Percentiles rank a stretch among this genome's conserved stretches.
phyloP scores from a whole-genome alignment of 2,113 vertebrate species.

The Bubo bubo region DNA sequence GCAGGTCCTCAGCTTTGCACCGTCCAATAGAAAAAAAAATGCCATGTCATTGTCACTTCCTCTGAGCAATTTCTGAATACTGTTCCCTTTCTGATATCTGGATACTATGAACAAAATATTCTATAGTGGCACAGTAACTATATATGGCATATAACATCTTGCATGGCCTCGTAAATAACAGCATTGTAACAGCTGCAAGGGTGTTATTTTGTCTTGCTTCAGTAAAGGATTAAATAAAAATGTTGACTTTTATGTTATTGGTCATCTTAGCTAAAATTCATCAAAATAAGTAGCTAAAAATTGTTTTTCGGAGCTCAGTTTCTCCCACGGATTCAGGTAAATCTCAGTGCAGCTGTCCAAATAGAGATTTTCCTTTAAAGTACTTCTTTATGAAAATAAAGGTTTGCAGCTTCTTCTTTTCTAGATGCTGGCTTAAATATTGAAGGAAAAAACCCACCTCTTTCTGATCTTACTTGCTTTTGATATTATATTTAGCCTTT shows the following conservation, averaged over 20 bases:
- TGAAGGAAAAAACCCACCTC: fast-evolving
- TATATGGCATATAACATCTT: neutral
- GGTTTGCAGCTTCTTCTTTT: neutral
- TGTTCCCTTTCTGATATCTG: neutral
- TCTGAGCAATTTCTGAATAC: neutral
- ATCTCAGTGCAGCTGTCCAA: neutral
- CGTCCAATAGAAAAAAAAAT: neutral
- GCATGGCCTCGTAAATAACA: fast-evolving
- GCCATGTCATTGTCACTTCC: neutral
- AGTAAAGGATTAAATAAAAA: neutral
- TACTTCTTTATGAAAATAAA: neutral
- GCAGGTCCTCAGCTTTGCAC: neutral
- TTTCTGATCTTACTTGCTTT: neutral
- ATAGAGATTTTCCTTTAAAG: neutral
- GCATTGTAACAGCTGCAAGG: neutral
- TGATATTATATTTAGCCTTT: neutral
- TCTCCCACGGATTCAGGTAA: neutral
- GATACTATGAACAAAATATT: neutral
- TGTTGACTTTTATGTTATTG: neutral
- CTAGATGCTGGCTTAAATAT: neutral
- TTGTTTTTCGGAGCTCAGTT: neutral
- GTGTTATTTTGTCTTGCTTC: neutral
- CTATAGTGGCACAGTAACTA: neutral
- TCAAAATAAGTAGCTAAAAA: neutral
- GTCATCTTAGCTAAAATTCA: neutral